These are phyloP conservation scores for Diplodus sargus DNA, from an alignment of 2,797 vertebrate genomes.

Conservation along the genomic window DNA sequence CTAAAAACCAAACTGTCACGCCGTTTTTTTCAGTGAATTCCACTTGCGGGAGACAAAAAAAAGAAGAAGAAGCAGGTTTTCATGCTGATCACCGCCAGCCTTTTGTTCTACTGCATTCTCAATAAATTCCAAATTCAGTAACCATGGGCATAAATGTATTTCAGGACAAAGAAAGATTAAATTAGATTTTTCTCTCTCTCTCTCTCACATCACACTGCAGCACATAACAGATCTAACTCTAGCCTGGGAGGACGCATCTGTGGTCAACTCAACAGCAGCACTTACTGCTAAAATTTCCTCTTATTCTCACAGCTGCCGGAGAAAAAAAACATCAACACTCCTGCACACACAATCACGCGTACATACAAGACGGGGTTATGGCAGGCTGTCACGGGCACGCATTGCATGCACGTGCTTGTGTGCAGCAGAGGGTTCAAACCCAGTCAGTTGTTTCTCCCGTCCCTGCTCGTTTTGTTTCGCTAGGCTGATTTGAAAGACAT, in stretches of 20 bases:
- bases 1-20: background rate
- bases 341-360: background rate
- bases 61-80: conserved; percentile 2
- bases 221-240: conserved; percentile 20
- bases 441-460: conserved; percentile 32
- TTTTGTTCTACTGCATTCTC: conserved; percentile 16
- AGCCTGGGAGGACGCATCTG: background rate
- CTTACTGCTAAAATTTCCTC: conserved; percentile 1
- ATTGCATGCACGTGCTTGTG: background rate
- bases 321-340: conserved; percentile 13
- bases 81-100: background rate
- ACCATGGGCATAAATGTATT: background rate
- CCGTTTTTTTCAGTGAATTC: background rate
- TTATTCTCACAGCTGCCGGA: conserved; percentile 13
- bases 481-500: conserved; percentile 73
- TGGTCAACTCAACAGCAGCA: conserved; percentile 4
- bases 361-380: conserved; percentile 6
- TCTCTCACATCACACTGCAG: conserved; percentile 11
- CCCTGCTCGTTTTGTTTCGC: conserved; percentile 51
- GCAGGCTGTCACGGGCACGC: conserved; percentile 1
- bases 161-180: conserved; percentile 34
- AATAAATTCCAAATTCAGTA: conserved; percentile 17
- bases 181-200: conserved; percentile 3
- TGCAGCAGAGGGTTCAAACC: conserved; percentile 18
- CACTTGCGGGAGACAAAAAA: conserved; percentile 2